Conservation (phyloP, 2,888 invertebrate genomes). For the Conus canariensis region DNA sequence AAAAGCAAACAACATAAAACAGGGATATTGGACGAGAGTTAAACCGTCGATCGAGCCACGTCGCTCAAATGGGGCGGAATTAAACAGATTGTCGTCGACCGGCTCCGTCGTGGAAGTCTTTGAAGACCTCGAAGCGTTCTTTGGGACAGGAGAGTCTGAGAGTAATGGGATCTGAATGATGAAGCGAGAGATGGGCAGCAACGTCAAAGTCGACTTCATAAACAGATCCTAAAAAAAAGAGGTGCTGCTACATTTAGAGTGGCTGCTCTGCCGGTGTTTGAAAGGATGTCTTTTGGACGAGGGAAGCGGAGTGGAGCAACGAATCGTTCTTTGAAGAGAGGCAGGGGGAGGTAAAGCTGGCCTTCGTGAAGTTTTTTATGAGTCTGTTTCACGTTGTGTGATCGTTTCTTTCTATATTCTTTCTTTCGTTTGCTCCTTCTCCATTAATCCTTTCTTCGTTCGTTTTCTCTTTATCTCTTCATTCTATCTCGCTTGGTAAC, state of each 20-base stretch:
- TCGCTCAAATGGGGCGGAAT: constrained; percentile 2
- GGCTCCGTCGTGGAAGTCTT: neutral
- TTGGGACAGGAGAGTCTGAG: neutral
- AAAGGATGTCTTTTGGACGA: too few species aligned
- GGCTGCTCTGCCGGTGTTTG: too few species aligned
- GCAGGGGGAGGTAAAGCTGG: too few species aligned
- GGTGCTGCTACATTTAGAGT: too few species aligned
- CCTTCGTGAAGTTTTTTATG: too few species aligned
- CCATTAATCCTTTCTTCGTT: neutral
- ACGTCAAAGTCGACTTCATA: neutral
- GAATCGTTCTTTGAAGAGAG: too few species aligned
- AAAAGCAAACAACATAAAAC: too few species aligned
- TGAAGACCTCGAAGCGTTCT: neutral
- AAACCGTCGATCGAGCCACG: neutral
- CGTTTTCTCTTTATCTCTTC: neutral
- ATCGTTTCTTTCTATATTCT: neutral
- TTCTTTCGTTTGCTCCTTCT: neutral
- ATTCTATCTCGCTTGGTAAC: neutral
- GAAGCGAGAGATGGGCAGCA: neutral
- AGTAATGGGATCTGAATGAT: neutral
- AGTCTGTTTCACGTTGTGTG: too few species aligned
- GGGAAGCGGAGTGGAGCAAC: too few species aligned
- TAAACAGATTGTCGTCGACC: constrained; percentile 11
- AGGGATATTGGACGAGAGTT: too few species aligned
- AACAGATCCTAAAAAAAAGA: neutral